Evolutionary conservation across 2,113 vertebrate species (phyloP).

Genomic region (Tringa solitaria): DNA sequence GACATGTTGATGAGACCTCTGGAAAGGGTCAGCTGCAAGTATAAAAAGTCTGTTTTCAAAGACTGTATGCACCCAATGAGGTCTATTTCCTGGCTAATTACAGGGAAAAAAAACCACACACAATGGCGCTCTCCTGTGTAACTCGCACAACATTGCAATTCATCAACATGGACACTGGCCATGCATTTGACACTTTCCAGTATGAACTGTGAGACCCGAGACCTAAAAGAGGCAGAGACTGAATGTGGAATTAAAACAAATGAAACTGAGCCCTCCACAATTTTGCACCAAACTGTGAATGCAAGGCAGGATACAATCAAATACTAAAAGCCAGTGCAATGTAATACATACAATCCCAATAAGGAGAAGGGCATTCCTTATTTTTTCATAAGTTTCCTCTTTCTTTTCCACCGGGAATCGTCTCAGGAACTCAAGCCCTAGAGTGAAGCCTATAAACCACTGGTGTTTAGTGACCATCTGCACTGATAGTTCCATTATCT

Average conservation of each 20-base stretch:
- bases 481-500: conserved; percentile 57
- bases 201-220: neutral
- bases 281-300: neutral
- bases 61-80: neutral
- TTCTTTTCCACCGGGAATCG: conserved; percentile 33
- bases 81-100: conserved; percentile 22
- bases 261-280: neutral
- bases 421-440: neutral
- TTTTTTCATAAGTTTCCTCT: neutral
- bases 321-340: neutral
- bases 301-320: neutral
- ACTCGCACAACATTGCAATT: conserved; percentile 39
- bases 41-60: neutral
- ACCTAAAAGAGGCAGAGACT: neutral
- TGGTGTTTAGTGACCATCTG: conserved; percentile 65
- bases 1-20: neutral
- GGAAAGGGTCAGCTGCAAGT: neutral
- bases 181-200: neutral
- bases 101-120: conserved; percentile 29
- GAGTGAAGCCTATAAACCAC: neutral
- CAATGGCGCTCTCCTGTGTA: conserved; percentile 68
- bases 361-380: neutral
- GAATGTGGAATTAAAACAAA: neutral
- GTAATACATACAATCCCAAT: neutral
- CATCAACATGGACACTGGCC: neutral